Base-by-base conservation (phyloP, 2,888 invertebrate genomes). In the Tineola bisselliella region DNA sequence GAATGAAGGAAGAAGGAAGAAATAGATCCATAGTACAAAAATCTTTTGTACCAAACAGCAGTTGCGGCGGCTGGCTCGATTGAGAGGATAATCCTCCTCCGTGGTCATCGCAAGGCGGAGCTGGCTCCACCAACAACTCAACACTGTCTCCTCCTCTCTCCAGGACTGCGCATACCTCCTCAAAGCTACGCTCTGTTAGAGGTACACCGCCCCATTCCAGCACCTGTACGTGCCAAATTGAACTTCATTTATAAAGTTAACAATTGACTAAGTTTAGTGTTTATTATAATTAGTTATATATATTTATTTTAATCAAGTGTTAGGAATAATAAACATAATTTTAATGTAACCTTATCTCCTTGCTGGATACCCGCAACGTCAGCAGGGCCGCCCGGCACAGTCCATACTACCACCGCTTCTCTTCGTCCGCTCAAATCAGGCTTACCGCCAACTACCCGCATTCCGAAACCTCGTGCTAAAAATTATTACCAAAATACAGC, bases 401-500 rank as follows among this genome's bases (percentile, higher is more conserved):
- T 96, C 93, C 95, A 96, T 63, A 96, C 95, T 73, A 96, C 94
- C 76, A 94, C 94, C 57, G 96, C 96, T 77, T 95, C 95, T 65
- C 96, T 91, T 43, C 93, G 91, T 5, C 96, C 96, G 77, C 95
- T 95, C 31, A 91, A 89, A 62, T 93, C 94, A 31, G 93, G 92
- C 79, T 96, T 96, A 30, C 97, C 97, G 15, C 97, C 97, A 56
- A 97, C 96, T 25, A 97, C 95, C 64, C 96, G 90, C 95, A 98
- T 95, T 33, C 97, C 97, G 73, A 97, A 95, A 62, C 97, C 97
- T 67, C 95, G 92, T 65, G 95, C 94, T 94, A 80, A 3, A 63
- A 43, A 19, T 25, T 1, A 44, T 59, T 43, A 10, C 25, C 31
- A 58, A 38, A 30, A 25, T 30, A 15, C 25, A 12, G 4, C n/a